Percentiles rank a stretch among this genome's conserved stretches.
phyloP scores from a whole-genome alignment of 2,888 invertebrate species.

The Drosophila mimetica region DNA sequence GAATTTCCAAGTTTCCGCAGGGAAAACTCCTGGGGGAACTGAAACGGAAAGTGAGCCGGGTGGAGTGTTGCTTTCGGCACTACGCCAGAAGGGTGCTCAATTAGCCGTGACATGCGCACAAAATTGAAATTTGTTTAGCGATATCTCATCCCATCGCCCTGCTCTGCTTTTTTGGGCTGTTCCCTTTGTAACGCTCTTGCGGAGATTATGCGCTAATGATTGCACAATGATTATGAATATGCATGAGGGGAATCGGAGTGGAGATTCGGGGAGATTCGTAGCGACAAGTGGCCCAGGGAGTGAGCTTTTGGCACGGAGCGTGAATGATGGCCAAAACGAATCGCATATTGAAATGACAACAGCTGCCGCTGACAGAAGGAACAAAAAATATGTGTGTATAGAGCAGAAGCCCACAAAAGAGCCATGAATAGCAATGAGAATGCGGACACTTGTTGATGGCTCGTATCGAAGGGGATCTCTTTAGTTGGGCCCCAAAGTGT shows the following conservation, averaged over 20 bases:
- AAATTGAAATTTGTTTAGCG: conserved; percentile 76
- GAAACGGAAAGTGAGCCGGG: conserved; percentile 9
- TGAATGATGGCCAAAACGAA: conserved; percentile 77
- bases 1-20: conserved; percentile 60
- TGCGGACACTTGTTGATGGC: conserved; percentile 72
- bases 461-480: conserved; percentile 20
- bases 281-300: conserved; percentile 57
- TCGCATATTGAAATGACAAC: conserved; percentile 80
- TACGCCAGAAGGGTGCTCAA: conserved; percentile 84
- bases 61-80: conserved; percentile 62
- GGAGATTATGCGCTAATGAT: conserved; percentile 81
- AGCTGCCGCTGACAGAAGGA: conserved; percentile 81
- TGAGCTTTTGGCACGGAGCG: conserved; percentile 60
- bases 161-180: conserved; percentile 17
- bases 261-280: background rate
- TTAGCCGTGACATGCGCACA: conserved; percentile 83
- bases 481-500: conserved; percentile 5
- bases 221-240: conserved; percentile 83
- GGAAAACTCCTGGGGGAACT: conserved; percentile 37
- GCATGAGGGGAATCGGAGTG: conserved; percentile 55
- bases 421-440: conserved; percentile 63
- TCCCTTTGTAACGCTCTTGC: conserved; percentile 69
- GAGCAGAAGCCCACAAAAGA: conserved; percentile 26
- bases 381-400: conserved; percentile 3
- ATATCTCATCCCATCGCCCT: conserved; percentile 26